These are phyloP conservation scores for Papilio xuthus DNA, from an alignment of 1,140 invertebrate genomes.

Conservation along the genomic window DNA sequence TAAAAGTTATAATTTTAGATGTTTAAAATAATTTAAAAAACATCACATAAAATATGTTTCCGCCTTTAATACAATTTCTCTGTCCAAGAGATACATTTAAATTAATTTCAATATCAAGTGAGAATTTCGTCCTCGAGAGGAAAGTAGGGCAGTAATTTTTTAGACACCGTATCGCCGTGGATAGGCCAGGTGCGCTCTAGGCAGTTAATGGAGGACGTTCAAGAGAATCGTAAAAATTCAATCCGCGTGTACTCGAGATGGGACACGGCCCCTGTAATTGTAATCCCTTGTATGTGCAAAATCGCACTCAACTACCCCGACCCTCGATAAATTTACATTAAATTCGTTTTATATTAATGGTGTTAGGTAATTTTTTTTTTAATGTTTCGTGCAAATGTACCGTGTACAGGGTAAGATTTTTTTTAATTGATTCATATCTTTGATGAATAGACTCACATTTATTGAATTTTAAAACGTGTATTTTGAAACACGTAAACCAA, in stretches of 20 bases:
- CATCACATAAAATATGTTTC: no score
- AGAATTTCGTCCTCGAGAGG: slow-evolving; percentile 14
- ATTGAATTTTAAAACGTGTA: no score
- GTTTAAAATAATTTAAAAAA: no score
- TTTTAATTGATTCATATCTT: not conserved
- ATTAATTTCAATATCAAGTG: not conserved
- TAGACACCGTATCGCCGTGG: slow-evolving; percentile 35
- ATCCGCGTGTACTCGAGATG: slow-evolving; percentile 27
- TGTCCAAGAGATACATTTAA: not conserved
- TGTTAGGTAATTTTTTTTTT: slow-evolving; percentile 18
- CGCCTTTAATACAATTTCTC: no score
- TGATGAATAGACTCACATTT: no score
- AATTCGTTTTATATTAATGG: slow-evolving; percentile 26
- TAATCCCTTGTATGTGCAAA: slow-evolving; percentile 56
- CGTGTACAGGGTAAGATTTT: not conserved
- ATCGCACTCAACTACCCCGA: slow-evolving; percentile 39
- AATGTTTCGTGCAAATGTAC: not conserved
- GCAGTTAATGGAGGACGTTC: slow-evolving; percentile 5
- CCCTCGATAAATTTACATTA: slow-evolving; percentile 23
- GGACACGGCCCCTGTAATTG: slow-evolving; percentile 51
- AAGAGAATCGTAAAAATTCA: slow-evolving; percentile 41
- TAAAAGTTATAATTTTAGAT: no score
- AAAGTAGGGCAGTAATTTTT: slow-evolving; percentile 35
- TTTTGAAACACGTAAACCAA: no score
- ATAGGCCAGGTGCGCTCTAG: slow-evolving; percentile 36